Base-by-base conservation (phyloP, 92 coral and sea anemone species). In the Phymanthus crucifer region DNA sequence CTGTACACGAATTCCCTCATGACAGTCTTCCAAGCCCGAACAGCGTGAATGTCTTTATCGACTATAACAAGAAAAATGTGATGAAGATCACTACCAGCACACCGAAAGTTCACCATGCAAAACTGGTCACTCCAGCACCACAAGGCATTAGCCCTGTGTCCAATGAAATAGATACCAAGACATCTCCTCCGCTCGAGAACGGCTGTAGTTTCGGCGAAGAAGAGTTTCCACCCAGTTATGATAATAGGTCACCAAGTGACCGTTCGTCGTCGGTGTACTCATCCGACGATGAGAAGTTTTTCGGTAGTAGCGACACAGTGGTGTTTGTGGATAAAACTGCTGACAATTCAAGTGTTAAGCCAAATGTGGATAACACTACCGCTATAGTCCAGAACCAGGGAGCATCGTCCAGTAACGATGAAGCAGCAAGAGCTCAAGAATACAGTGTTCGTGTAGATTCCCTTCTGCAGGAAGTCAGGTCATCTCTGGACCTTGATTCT, bases 241-340 rank as follows among this genome's bases (percentile, higher is more conserved):
- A 71, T 13, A 65, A 73, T 21, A 57, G 80, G 35, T 32, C 79
- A 27, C 36, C 86, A 58, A 66, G 74, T 43, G 86, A 82, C 12
- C 50, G 86, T 21, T 82, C 82, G 7, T 89, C 93, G 0, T 89
- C 93, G 5, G 83, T 89, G 4, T 86, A 89, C 57, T 89, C 93
- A 21, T 89, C 93, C 19, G 93, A 89, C 61, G 93, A 89, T 16
- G 93, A 89, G 34, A 82, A 67, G 35, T 89, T 89, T 70, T 85
- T 89, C 24, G 93, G 93, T 12, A 89, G 93, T 54, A 81, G 85
- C 18, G 93, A 89, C 32, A 89, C 93, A 0, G 93, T 89, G 19
- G 93, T 89, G 3, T 89, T 89, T 70, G 90, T 89, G 12, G 93
- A 79, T 70, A 85, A 81, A 50, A 52, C 80, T 4, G 18, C 66